A percentile compares a stretch with the other conserved stretches of the same genome.
phyloP scores from a whole-genome alignment of 92 coral and sea anemone species.

The Palythoa grandis region DNA sequence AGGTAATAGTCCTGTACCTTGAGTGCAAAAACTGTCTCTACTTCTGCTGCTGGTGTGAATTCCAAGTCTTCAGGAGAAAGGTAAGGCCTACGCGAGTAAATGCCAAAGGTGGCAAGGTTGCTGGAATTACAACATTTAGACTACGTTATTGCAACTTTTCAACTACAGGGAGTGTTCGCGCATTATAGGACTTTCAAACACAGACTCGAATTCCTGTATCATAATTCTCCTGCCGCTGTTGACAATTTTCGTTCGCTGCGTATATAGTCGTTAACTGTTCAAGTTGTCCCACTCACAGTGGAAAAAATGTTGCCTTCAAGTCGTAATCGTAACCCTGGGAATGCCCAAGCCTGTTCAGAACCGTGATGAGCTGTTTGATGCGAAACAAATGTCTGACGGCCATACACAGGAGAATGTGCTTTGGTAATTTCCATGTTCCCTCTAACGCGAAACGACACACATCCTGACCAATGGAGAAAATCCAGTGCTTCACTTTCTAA shows the following conservation, averaged over 20 bases:
- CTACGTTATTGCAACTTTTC: background rate
- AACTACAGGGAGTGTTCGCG: background rate
- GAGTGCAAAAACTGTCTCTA: slow-evolving; percentile 28
- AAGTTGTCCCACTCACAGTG: no score
- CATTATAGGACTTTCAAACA: background rate
- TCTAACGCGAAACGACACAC: background rate
- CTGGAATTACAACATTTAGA: background rate
- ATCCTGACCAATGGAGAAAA: slow-evolving; percentile 33
- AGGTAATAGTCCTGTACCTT: slow-evolving; percentile 30
- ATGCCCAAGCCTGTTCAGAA: background rate
- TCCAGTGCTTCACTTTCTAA: background rate
- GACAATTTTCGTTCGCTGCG: no score
- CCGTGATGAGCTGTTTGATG: slow-evolving; percentile 28
- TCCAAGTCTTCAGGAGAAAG: slow-evolving; percentile 32
- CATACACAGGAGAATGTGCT: slow-evolving; percentile 15
- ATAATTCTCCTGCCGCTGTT: no score
- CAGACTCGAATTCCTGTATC: no score
- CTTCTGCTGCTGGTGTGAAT: slow-evolving; percentile 36
- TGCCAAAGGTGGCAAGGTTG: background rate
- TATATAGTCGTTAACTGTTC: no score
- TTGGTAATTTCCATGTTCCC: slow-evolving; percentile 20
- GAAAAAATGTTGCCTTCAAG: no score
- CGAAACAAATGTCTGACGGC: slow-evolving; percentile 4
- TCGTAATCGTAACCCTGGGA: slow-evolving; percentile 4
- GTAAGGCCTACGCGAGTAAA: slow-evolving; percentile 42